Evolutionary conservation across 1,140 invertebrate species (phyloP), one percentile per base, ranked within the genome.

Genomic region (Neodiprion fabricii): DNA sequence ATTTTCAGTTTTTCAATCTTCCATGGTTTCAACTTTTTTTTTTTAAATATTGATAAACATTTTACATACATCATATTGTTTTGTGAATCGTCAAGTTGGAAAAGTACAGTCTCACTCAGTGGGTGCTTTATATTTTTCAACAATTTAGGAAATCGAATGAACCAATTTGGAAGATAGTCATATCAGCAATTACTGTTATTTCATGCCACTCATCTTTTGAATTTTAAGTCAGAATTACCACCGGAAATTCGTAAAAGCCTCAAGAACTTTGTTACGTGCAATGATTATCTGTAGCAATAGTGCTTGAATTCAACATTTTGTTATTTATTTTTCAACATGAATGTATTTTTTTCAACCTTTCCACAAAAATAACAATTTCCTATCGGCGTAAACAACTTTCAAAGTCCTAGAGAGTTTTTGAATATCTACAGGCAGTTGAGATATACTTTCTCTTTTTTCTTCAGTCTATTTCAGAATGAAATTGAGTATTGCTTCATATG

Each of bases 401-500:
- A 61, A 61, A 61, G 53, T 61, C 53, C 67, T 75, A 9, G 8
- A 21, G 40, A 74, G 12, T 14, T 79, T 83, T 77, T 73, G 67
- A 76, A 76, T 78, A 67, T 70, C 61, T 71, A 48, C n/a, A 17
- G 70, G 23, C 72, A 21, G 65, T 69, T 28, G 21, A 65, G 9
- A 66, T 67, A 12, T 61, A 61, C 53, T 61, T 61, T 61, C 53
- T 65, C 73, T 70, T 61, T 49, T 74, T 78, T 76, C 69, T 67
- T 74, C 71, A 48, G 72, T 72, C 71, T 71, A 40, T 68, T 73
- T 66, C 69, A 77, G 66, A 28, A 72, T 53, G 61, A 72, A 53
- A 73, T 71, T 49, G 72, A 61, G 11, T 82, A 84, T 82, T 81
- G 79, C 81, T 80, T 85, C 83, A 88, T 74, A 89, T 86, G 74